Evolutionary conservation across 2,113 vertebrate genomes (phyloP).

Genomic region (Cygnus buccinator): DNA sequence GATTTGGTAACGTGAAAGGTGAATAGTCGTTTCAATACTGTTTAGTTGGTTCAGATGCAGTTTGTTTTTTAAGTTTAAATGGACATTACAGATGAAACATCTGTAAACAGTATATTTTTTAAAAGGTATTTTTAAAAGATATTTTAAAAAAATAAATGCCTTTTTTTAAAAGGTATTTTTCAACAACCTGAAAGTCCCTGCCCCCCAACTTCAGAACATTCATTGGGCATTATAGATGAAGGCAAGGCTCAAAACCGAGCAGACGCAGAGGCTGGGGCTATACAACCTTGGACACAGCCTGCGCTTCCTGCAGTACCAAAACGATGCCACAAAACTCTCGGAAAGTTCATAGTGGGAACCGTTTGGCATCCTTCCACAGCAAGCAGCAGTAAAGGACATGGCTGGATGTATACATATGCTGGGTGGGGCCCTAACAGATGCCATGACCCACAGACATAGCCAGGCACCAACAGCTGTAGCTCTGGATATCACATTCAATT

Average conservation of each 20-base stretch:
- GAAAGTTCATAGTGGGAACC: neutral
- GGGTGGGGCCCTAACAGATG: neutral
- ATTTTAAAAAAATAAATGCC: no score
- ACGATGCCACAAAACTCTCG: neutral
- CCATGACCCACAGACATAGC: neutral
- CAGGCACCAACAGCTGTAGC: neutral
- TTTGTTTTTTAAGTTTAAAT: neutral
- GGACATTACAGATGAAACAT: neutral
- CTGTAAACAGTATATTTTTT: neutral
- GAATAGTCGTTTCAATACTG: neutral
- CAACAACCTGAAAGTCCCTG: neutral
- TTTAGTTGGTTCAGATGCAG: neutral
- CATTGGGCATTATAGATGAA: neutral
- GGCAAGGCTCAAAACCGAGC: neutral
- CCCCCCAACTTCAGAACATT: neutral
- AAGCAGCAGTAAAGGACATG: neutral
- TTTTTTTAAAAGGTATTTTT: neutral
- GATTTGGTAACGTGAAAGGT: neutral
- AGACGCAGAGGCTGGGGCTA: conserved; percentile 3
- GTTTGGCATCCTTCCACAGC: neutral
- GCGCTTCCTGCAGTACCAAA: neutral
- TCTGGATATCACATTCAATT: neutral
- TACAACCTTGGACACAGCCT: neutral
- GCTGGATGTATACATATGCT: neutral
- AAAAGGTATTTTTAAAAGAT: neutral